Evolutionary conservation across 2,113 vertebrate species (phyloP), one percentile per base, ranked within the genome.

Genomic region (Siniperca knerii): DNA sequence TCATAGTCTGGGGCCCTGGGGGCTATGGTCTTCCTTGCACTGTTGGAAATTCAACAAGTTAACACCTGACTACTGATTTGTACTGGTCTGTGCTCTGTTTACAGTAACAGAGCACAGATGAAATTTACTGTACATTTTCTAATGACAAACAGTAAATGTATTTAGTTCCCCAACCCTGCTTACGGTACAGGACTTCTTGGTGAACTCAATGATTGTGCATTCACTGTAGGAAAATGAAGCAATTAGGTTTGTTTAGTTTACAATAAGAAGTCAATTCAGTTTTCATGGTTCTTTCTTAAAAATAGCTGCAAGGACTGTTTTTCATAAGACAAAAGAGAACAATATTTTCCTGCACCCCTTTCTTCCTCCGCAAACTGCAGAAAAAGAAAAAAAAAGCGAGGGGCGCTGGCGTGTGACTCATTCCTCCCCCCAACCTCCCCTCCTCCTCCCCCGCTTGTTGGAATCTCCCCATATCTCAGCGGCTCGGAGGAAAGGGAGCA

Each of bases 381-480:
- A 61, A 40, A 60, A 42, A 57, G 33, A 48, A 66, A 33, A 0
- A 0, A 61, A 35, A 74, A 65, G 67, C 54, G 25, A 62, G 33
- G 50, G 72, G 81, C 12, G 58, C 65, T 82, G 61, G 58, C 8
- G 76, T 69, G 85, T 93, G 93, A 93, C 84, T 94, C 93, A 92
- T 82, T 82, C 87, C 78, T 65, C 79, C 20, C 29, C 62, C 64
- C 15, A 42, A 23, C 44, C 70, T 13, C 85, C 72, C 85, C 72
- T 46, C 66, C 62, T 33, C 21, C 75, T 52, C 79, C 64, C 35
- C 46, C 5, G 8, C 73, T 46, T 60, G 65, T 50, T 84, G 89
- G 92, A 90, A 81, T 89, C 87, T 91, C 85, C 89, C 70, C 85
- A 90, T 78, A 85, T 91, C 74, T 73, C 81, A 76, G 82, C 8